These are phyloP conservation scores for Pseudomyrmex cubaensis DNA, from an alignment of 1,140 invertebrate species.

Conservation along the genomic window DNA sequence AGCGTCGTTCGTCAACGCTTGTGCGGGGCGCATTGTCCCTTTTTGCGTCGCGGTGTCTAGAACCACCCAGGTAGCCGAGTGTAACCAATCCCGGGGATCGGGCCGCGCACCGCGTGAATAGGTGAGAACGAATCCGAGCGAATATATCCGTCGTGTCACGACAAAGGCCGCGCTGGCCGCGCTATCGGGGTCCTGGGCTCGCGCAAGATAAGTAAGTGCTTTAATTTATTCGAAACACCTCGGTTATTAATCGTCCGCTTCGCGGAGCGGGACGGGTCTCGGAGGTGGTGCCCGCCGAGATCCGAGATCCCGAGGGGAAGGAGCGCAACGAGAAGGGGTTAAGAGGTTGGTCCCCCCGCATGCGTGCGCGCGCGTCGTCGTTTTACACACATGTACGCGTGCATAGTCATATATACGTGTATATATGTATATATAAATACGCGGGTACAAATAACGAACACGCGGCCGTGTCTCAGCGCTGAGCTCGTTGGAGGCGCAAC, in stretches of 20 bases:
- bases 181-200: slow-evolving; percentile 77
- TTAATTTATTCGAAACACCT: slow-evolving; percentile 85
- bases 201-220: slow-evolving; percentile 82
- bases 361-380: slow-evolving; percentile 13
- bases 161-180: slow-evolving; percentile 74
- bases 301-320: slow-evolving; percentile 39
- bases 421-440: slow-evolving; percentile 74
- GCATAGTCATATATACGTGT: slow-evolving; percentile 59
- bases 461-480: slow-evolving; percentile 74
- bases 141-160: slow-evolving; percentile 73
- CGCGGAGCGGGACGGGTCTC: slow-evolving; percentile 43
- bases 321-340: slow-evolving; percentile 48
- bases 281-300: slow-evolving; percentile 34
- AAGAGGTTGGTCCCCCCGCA: slow-evolving; percentile 55
- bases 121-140: slow-evolving; percentile 75
- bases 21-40: slow-evolving; percentile 29
- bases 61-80: slow-evolving; percentile 73
- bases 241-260: slow-evolving; percentile 84
- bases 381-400: neutral
- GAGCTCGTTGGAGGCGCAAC: slow-evolving; percentile 68
- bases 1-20: slow-evolving; percentile 47
- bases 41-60: slow-evolving; percentile 52
- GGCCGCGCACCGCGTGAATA: slow-evolving; percentile 65
- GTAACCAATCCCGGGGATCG: slow-evolving; percentile 65
- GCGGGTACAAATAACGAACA: slow-evolving; percentile 85